phyloP scores from a whole-genome alignment of 2,888 invertebrate genomes.

The Liposcelis brunnea region DNA sequence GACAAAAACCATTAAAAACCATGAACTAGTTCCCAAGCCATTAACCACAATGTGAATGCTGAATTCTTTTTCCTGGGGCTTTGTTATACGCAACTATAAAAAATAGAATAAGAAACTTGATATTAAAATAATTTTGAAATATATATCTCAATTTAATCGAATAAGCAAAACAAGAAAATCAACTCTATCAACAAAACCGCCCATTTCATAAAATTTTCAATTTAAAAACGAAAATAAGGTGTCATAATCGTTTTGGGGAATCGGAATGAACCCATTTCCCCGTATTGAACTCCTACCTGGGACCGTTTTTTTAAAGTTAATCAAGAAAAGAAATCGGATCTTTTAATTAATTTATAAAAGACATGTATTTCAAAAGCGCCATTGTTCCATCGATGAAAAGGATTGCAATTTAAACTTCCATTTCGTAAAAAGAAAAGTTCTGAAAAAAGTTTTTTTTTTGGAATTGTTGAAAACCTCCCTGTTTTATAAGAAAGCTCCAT shows the following conservation, averaged over 20 bases:
- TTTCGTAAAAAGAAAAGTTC: slow-evolving; percentile 3
- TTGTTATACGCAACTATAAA: too few species aligned
- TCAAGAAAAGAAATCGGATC: slow-evolving; percentile 8
- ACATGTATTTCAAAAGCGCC: slow-evolving; percentile 8
- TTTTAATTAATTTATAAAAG: slow-evolving; percentile 5
- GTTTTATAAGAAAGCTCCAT: slow-evolving; percentile 1
- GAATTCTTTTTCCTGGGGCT: too few species aligned
- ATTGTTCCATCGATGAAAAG: slow-evolving; percentile 8
- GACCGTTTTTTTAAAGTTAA: background rate
- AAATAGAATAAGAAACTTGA: slow-evolving; percentile 4
- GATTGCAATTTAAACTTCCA: slow-evolving; percentile 9
- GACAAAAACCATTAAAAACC: too few species aligned
- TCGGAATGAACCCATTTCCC: background rate
- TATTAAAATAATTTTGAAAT: slow-evolving; percentile 3
- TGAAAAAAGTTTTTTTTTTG: slow-evolving; percentile 4
- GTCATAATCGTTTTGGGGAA: background rate
- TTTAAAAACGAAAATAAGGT: slow-evolving; percentile 3
- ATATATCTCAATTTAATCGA: slow-evolving; percentile 7
- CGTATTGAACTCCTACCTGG: slow-evolving; percentile 1
- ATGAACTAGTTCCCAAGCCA: too few species aligned
- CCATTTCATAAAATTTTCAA: slow-evolving; percentile 2
- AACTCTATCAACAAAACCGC: slow-evolving; percentile 9
- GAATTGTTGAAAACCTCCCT: slow-evolving; percentile 4
- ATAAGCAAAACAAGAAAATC: slow-evolving; percentile 2
- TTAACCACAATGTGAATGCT: too few species aligned